phyloP scores from a whole-genome alignment of 1,140 invertebrate genomes.

The Drosophila virilis region DNA sequence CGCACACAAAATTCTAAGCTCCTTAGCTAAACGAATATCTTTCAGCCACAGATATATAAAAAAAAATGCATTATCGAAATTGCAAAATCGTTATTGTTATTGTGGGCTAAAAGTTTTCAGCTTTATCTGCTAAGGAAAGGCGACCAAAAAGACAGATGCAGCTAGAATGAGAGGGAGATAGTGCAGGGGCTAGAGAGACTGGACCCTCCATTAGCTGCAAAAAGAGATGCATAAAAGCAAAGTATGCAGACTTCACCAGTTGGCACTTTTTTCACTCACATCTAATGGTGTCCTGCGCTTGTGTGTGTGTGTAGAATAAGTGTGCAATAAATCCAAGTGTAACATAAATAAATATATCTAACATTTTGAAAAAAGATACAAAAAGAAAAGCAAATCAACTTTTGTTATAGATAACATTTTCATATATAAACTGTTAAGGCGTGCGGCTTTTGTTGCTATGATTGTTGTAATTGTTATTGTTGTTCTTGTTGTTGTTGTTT shows the following conservation, averaged over 20 bases:
- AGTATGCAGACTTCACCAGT: slow-evolving; percentile 64
- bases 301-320: slow-evolving; percentile 58
- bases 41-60: slow-evolving; percentile 27
- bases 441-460: slow-evolving; percentile 35
- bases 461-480: slow-evolving; percentile 17
- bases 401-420: slow-evolving; percentile 12
- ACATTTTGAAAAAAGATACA: slow-evolving; percentile 15
- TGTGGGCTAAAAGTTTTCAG: slow-evolving; percentile 57
- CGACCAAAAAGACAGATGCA: slow-evolving; percentile 35
- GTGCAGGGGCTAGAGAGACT: background rate
- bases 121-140: slow-evolving; percentile 56
- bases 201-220: slow-evolving; percentile 44
- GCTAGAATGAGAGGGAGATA: slow-evolving; percentile 18
- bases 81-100: slow-evolving; percentile 77
- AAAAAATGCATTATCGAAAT: slow-evolving; percentile 79
- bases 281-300: slow-evolving; percentile 41
- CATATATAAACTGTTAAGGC: slow-evolving; percentile 23
- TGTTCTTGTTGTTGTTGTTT: slow-evolving; percentile 24
- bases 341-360: slow-evolving; percentile 48
- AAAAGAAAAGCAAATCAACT: background rate
- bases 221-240: slow-evolving; percentile 44
- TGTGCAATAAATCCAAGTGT: slow-evolving; percentile 76
- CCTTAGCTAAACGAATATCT: slow-evolving; percentile 22
- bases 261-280: slow-evolving; percentile 32
- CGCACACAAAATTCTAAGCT: slow-evolving; percentile 3